Conservation (phyloP, 2,888 invertebrate species). For the Ichneumoninae sp. region DNA sequence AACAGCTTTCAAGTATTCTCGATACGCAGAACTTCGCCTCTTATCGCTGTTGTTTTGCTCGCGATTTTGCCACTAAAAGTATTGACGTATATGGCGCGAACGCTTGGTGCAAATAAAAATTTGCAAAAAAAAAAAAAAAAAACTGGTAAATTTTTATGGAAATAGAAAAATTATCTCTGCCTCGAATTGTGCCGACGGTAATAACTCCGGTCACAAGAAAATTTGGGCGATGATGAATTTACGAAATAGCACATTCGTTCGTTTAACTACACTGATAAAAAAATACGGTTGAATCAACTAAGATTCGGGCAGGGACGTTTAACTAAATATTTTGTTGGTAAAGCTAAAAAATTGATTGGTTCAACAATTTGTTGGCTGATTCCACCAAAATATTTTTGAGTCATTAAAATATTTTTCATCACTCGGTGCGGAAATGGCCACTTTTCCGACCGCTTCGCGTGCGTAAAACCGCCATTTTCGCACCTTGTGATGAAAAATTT, state of each 20-base stretch:
- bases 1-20: background rate
- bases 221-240: background rate
- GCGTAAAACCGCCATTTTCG: too few species aligned
- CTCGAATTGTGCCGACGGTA: background rate
- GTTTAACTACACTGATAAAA: background rate
- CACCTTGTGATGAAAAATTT: too few species aligned
- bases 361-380: too few species aligned
- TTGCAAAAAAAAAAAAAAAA: background rate
- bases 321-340: too few species aligned
- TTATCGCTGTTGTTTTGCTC: background rate
- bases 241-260: background rate
- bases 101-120: background rate
- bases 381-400: too few species aligned
- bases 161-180: background rate
- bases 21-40: background rate
- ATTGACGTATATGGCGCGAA: background rate
- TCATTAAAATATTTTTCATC: too few species aligned
- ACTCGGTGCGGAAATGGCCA: too few species aligned
- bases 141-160: background rate
- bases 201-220: background rate
- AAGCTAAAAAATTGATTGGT: too few species aligned
- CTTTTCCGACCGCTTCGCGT: too few species aligned
- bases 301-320: too few species aligned
- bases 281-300: too few species aligned
- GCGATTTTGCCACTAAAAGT: background rate